Conservation (phyloP, 2,888 invertebrate species). For the Dimorphilus gyrociliatus region DNA sequence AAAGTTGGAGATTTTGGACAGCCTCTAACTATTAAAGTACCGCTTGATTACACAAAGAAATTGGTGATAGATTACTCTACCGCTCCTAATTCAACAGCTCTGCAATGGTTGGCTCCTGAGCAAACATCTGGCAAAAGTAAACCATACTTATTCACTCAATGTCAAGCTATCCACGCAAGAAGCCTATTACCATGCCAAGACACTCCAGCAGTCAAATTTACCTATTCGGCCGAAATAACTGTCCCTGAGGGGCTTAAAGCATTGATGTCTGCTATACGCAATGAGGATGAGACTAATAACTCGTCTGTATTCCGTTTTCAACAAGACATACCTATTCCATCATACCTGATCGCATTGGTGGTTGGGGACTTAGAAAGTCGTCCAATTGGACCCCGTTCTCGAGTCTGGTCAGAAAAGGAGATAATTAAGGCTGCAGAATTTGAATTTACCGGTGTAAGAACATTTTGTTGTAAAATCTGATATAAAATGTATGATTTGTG, state of each 20-base stretch:
- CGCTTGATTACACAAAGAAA: constrained; percentile 27
- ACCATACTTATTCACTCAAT: constrained; percentile 54
- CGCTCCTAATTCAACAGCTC: constrained; percentile 56
- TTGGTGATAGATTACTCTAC: constrained; percentile 53
- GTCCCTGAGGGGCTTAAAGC: constrained; percentile 59
- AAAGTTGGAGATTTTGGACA: constrained; percentile 55
- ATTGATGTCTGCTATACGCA: constrained; percentile 67
- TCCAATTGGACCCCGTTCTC: constrained; percentile 57
- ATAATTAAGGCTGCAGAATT: constrained; percentile 63
- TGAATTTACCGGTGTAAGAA: constrained; percentile 58
- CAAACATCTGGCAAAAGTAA: constrained; percentile 72
- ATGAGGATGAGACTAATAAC: constrained; percentile 25
- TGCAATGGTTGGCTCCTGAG: constrained; percentile 71
- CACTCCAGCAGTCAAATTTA: constrained; percentile 70
- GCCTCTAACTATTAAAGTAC: constrained; percentile 54
- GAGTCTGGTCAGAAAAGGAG: constrained; percentile 76
- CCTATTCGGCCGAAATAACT: constrained; percentile 54
- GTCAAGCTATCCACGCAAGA: constrained; percentile 67
- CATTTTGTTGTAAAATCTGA: background rate
- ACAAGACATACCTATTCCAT: constrained; percentile 57
- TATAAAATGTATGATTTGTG: background rate
- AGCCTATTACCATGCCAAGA: constrained; percentile 83
- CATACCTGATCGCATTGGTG: constrained; percentile 75
- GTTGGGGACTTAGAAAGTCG: constrained; percentile 54
- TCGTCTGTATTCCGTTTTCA: constrained; percentile 47